A percentile compares a stretch with the other conserved stretches of the same genome.
These are phyloP conservation scores for Sturmia bella DNA, from an alignment of 2,888 invertebrate species.

Conservation along the genomic window DNA sequence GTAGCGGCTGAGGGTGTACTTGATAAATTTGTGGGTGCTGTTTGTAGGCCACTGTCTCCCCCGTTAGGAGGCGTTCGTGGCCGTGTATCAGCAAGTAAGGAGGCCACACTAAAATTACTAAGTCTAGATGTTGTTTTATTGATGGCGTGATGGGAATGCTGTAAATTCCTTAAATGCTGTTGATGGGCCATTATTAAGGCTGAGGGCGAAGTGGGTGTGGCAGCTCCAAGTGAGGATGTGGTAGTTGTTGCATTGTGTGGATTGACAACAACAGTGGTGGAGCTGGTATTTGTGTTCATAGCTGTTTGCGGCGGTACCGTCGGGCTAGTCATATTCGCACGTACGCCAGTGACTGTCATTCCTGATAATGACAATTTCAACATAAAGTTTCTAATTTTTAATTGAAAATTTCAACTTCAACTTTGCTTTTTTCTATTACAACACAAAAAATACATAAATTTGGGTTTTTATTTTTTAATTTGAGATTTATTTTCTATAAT, in stretches of 20 bases:
- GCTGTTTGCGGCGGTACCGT: slow-evolving; percentile 82
- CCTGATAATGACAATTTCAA: slow-evolving; percentile 81
- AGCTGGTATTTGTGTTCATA: slow-evolving; percentile 73
- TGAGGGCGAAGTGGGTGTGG: slow-evolving; percentile 77
- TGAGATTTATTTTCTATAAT: slow-evolving; percentile 16
- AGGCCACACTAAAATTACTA: slow-evolving; percentile 92
- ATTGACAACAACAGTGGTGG: slow-evolving; percentile 69
- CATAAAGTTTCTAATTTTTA: slow-evolving; percentile 73
- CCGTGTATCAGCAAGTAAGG: slow-evolving; percentile 90
- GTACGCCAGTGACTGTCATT: slow-evolving; percentile 86
- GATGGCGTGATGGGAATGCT: slow-evolving; percentile 76
- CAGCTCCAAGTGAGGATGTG: slow-evolving; percentile 52
- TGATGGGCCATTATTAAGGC: slow-evolving; percentile 77
- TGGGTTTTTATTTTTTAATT: slow-evolving; percentile 28
- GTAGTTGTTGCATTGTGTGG: slow-evolving; percentile 64
- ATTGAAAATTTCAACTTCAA: slow-evolving; percentile 1
- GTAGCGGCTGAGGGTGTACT: slow-evolving; percentile 78
- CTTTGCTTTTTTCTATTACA: slow-evolving; percentile 20
- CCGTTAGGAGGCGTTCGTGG: slow-evolving; percentile 82
- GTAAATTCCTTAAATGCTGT: slow-evolving; percentile 74
- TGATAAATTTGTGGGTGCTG: slow-evolving; percentile 80
- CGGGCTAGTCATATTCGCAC: slow-evolving; percentile 85
- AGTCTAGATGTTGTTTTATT: slow-evolving; percentile 86
- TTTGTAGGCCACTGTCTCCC: slow-evolving; percentile 62
- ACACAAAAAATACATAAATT: slow-evolving; percentile 7